Conservation (phyloP, 1,140 invertebrate species). For the Philotrypesis tridentata region DNA sequence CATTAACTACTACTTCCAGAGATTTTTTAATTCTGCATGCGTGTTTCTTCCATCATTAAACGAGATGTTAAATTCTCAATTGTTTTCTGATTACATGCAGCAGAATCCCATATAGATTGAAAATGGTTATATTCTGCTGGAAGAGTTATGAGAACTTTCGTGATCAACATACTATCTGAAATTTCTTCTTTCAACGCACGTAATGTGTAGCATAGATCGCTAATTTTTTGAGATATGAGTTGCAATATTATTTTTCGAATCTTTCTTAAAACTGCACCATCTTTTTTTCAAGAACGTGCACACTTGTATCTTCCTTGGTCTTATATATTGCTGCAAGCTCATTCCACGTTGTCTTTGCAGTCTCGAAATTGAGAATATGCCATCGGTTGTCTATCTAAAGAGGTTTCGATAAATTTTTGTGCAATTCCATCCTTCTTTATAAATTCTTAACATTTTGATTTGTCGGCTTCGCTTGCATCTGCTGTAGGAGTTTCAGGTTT, state of each 20-base stretch:
- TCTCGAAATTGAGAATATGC: conserved; percentile 60
- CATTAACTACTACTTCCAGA: conserved; percentile 3
- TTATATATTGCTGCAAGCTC: conserved; percentile 62
- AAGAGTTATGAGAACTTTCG: conserved; percentile 61
- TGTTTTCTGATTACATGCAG: conserved; percentile 27
- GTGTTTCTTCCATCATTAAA: conserved; percentile 41
- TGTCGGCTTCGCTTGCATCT: neutral
- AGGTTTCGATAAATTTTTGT: conserved; percentile 55
- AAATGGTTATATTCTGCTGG: conserved; percentile 56
- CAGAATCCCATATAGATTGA: conserved; percentile 55
- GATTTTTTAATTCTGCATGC: conserved; percentile 18
- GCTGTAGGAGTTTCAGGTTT: conserved; percentile 18
- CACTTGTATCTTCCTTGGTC: conserved; percentile 61
- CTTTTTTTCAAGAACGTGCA: conserved; percentile 64
- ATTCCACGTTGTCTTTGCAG: conserved; percentile 64
- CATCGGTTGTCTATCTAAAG: conserved; percentile 56
- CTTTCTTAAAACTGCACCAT: conserved; percentile 56
- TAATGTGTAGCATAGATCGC: conserved; percentile 52
- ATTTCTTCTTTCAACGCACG: conserved; percentile 54
- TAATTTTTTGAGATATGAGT: conserved; percentile 54
- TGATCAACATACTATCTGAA: conserved; percentile 57
- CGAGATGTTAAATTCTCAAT: conserved; percentile 7
- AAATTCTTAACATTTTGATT: too few species aligned
- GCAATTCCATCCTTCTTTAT: conserved; percentile 49
- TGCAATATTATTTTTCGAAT: conserved; percentile 45